Conservation (phyloP, 2,113 vertebrate genomes). For the Gallinago paraguaiae region DNA sequence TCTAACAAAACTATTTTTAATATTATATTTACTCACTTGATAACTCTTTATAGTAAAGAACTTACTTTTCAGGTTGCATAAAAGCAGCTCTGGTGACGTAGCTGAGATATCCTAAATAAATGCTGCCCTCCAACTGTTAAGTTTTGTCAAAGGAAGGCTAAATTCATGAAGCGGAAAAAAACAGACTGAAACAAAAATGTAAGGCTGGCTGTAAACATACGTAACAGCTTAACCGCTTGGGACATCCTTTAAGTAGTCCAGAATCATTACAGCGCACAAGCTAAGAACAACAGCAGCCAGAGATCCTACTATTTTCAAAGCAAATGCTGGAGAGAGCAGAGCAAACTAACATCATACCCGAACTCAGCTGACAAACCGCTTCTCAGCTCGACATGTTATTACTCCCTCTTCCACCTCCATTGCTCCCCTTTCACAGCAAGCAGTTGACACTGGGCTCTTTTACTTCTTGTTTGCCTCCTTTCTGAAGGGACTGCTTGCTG, state of each 20-base stretch:
- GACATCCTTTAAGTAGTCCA: neutral
- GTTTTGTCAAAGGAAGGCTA: neutral
- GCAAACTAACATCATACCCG: neutral
- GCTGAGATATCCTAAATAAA: neutral
- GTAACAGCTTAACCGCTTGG: neutral
- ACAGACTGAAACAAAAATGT: neutral
- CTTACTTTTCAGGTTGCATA: constrained; percentile 20
- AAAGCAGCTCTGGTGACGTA: neutral
- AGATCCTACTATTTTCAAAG: constrained; percentile 4
- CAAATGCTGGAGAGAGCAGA: neutral
- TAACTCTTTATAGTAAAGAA: neutral
- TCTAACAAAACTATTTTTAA: constrained; percentile 52
- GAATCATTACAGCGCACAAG: neutral
- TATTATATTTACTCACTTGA: constrained; percentile 31
- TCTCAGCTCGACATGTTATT: neutral
- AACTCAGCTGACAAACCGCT: neutral
- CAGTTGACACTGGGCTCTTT: constrained; percentile 14
- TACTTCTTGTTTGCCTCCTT: constrained; percentile 2
- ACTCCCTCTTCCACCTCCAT: neutral
- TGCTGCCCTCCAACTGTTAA: neutral
- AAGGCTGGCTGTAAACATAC: neutral
- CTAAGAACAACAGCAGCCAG: neutral
- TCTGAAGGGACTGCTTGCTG: neutral
- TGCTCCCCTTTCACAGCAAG: neutral
- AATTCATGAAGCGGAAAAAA: neutral